Conservation (phyloP, 1,140 invertebrate species). For the Zaprionus tsacasi region DNA sequence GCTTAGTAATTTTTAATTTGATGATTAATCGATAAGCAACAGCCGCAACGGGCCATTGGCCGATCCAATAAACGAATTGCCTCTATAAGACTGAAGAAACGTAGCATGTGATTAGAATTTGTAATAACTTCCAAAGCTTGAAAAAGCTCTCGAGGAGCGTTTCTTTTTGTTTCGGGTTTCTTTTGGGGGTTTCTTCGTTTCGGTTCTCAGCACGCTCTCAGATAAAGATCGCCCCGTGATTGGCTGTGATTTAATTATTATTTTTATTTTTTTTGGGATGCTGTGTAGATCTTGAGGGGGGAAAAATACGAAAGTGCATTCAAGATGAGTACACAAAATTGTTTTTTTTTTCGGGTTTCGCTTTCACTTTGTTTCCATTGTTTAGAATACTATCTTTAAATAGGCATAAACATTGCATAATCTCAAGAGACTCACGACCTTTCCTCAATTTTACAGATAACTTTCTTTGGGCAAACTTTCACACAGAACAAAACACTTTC, state of each 20-base stretch:
- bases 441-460: slow-evolving; percentile 43
- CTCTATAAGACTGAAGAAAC: slow-evolving; percentile 34
- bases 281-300: no score
- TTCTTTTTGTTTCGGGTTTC: not conserved
- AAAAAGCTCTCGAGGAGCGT: slow-evolving; percentile 33
- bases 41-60: slow-evolving; percentile 66
- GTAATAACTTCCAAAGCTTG: slow-evolving; percentile 70
- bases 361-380: slow-evolving; percentile 71
- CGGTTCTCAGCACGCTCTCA: slow-evolving; percentile 52
- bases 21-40: slow-evolving; percentile 79
- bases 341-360: slow-evolving; percentile 20
- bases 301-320: slow-evolving; percentile 69
- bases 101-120: slow-evolving; percentile 75
- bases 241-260: slow-evolving; percentile 31
- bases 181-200: not conserved
- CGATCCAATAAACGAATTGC: slow-evolving; percentile 13
- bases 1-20: slow-evolving; percentile 80
- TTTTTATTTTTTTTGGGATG: no score
- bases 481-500: slow-evolving; percentile 50
- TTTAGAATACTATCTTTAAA: slow-evolving; percentile 38
- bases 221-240: slow-evolving; percentile 67
- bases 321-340: slow-evolving; percentile 51
- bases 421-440: slow-evolving; percentile 51
- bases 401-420: slow-evolving; percentile 63
- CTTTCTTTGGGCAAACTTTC: slow-evolving; percentile 58